Base-by-base conservation (phyloP, 2,797 vertebrate genomes). In the Myotis vivesi region DNA sequence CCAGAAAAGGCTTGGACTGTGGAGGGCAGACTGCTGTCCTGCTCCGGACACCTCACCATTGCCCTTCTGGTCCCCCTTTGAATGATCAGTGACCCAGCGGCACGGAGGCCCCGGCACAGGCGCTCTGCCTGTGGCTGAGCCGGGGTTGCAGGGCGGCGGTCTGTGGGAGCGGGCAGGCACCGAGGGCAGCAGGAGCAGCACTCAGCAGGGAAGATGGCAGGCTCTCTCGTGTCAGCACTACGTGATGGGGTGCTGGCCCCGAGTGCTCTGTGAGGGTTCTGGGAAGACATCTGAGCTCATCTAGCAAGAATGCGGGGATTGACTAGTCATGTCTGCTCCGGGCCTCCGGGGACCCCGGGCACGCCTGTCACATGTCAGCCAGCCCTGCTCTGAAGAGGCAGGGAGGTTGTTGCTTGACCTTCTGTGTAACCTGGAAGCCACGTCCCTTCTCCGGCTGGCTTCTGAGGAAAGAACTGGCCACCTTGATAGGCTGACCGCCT, bases 201-300 rank as follows among this genome's bases (percentile, higher is more conserved):
- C 12, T 2, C 6, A 1, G 10, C 7, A 5, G 51, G 30, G 16
- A 17, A 4, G 15, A 4, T 3, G 4, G 2, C 13, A 44, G 57
- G 55, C 23, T 13, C 46, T 25, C 75, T 20, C 6, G 0, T 3
- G 36, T 36, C 28, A 3, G 30, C 55, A 55, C 68, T 6, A 20
- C 3, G 5, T n/a, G 46, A 38, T 8, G 23, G 20, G 8, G 9
- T 6, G 23, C 12, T 55, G 15, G 22, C 73, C 36, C 19, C 19
- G 28, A 30, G 55, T 5, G 6, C 55, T 80, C 66, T 15, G 36
- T 4, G 44, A 55, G 68, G 36, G 16, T n/a, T 81, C 82, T 57
- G 64, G 64, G 57, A 36, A 81, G 49, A 36, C 20, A 8, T 10
- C n/a, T 33, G 44, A 59, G 30, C 49, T 92, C 64, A 38, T 69